Evolutionary conservation across 2,888 invertebrate genomes (phyloP).

Genomic region (Dyspetes luteomarginatus): DNA sequence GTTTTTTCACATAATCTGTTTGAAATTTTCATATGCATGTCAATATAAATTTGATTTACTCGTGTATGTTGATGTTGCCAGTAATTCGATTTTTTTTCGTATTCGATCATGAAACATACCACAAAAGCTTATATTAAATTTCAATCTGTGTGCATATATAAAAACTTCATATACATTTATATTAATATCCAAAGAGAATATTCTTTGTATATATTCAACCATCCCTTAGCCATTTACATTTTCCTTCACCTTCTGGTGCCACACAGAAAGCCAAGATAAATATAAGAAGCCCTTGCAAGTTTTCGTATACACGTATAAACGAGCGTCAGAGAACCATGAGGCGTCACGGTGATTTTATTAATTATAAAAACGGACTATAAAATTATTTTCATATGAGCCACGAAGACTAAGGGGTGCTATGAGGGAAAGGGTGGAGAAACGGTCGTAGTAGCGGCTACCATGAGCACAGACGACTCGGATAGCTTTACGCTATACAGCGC

Average conservation of each 20-base stretch:
- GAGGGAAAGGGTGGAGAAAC: constrained; percentile 4
- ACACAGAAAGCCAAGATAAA: neutral
- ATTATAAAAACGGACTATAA: constrained; percentile 74
- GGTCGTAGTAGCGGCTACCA: constrained; percentile 13
- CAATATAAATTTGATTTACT: too few species aligned
- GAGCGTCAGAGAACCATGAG: constrained; percentile 32
- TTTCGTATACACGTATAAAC: neutral
- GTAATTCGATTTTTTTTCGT: too few species aligned
- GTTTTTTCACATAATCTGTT: too few species aligned
- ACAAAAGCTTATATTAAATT: too few species aligned
- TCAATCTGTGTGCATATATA: neutral
- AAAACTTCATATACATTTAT: neutral
- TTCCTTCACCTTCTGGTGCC: constrained; percentile 33
- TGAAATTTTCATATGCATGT: too few species aligned
- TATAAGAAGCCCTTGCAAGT: neutral
- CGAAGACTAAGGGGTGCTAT: constrained; percentile 31
- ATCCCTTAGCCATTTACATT: constrained; percentile 22
- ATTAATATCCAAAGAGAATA: too few species aligned
- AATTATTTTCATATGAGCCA: constrained; percentile 70
- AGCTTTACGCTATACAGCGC: constrained; percentile 27
- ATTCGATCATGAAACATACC: too few species aligned
- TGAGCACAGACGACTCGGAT: constrained; percentile 36
- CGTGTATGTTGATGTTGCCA: too few species aligned
- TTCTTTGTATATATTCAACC: neutral
- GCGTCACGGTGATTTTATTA: constrained; percentile 66